These are phyloP conservation scores for Cheilosia grossa DNA, from an alignment of 2,888 invertebrate species.

Conservation along the genomic window DNA sequence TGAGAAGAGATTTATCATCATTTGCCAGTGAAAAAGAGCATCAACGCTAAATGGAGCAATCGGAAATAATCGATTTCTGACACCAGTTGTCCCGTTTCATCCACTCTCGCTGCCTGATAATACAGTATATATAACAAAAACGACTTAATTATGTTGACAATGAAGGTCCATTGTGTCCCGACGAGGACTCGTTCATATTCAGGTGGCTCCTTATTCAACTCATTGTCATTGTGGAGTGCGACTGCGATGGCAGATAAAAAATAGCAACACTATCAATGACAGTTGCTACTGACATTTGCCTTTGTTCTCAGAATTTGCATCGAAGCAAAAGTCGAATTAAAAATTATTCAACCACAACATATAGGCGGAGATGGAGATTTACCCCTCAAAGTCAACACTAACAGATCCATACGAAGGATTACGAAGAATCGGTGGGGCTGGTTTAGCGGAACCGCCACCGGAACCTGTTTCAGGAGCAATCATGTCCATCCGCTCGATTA, in stretches of 20 bases:
- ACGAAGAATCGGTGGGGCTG: conserved; percentile 1
- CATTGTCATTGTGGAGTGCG: background rate
- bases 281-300: conserved; percentile 24
- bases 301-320: conserved; percentile 27
- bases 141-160: conserved; percentile 51
- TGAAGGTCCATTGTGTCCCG: conserved; percentile 42
- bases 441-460: background rate
- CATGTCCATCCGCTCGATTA: conserved; percentile 76
- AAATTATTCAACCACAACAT: conserved; percentile 21
- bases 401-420: conserved; percentile 24
- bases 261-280: conserved; percentile 20
- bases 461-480: conserved; percentile 74
- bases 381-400: conserved; percentile 11
- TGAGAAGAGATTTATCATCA: conserved; percentile 13
- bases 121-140: conserved; percentile 18
- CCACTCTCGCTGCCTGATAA: background rate
- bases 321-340: conserved; percentile 38
- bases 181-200: conserved; percentile 39
- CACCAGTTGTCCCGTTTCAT: conserved; percentile 14
- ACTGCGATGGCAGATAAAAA: conserved; percentile 19
- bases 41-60: background rate
- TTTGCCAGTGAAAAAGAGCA: background rate
- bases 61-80: conserved; percentile 35
- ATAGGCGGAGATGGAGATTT: conserved; percentile 25
- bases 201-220: conserved; percentile 22